Conservation (phyloP, 2,797 vertebrate genomes). For the Dallia pectoralis region DNA sequence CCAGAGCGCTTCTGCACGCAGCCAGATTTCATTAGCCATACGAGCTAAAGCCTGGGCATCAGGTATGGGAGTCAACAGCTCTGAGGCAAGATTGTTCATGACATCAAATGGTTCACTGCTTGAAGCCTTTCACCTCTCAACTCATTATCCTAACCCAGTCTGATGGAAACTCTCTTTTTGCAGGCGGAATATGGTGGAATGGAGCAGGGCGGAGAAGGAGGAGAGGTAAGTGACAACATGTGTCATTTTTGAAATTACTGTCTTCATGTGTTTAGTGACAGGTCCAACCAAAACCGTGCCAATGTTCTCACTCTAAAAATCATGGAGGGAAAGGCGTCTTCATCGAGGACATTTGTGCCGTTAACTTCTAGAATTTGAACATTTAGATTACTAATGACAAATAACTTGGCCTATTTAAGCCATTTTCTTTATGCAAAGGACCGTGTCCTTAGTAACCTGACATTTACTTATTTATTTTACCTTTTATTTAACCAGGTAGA, state of each 20-base stretch:
- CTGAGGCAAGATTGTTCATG: neutral
- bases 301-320: no score
- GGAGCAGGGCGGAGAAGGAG: slow-evolving; percentile 77
- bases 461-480: no score
- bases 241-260: neutral
- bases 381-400: no score
- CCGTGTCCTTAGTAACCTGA: neutral
- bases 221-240: slow-evolving; percentile 66
- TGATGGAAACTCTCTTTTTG: slow-evolving; percentile 6
- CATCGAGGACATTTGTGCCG: no score
- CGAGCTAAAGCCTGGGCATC: neutral
- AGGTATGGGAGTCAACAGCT: neutral
- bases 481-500: no score
- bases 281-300: no score
- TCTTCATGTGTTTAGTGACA: neutral
- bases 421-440: neutral
- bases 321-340: no score
- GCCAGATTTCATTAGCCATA: neutral
- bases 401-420: no score
- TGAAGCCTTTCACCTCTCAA: neutral
- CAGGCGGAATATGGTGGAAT: slow-evolving; percentile 77
- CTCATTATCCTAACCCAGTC: slow-evolving; percentile 3
- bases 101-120: neutral
- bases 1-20: neutral
- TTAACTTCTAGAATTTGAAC: no score